A percentile compares a stretch with the other conserved stretches of the same genome.
phyloP scores from a whole-genome alignment of 2,113 vertebrate species.

The Pavo muticus region DNA sequence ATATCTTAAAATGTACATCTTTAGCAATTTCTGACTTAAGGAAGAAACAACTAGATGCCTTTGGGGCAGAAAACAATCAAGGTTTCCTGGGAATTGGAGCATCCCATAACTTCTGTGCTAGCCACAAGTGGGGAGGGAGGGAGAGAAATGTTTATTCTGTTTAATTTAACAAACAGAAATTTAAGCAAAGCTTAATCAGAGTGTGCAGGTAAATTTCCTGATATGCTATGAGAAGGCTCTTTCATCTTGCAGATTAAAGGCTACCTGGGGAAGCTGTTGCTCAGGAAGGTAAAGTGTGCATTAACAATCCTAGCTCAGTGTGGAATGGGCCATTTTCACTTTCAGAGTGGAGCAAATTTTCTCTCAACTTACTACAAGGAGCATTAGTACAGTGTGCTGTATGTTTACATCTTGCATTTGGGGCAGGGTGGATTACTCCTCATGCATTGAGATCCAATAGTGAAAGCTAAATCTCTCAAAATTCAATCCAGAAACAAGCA shows the following conservation, averaged over 20 bases:
- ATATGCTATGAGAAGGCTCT: neutral
- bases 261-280: conserved; percentile 39
- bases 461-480: conserved; percentile 8
- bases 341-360: conserved; percentile 10
- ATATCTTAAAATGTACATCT: conserved; percentile 40
- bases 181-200: conserved; percentile 51
- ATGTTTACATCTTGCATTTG: neutral
- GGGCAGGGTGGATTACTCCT: neutral
- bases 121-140: neutral
- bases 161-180: conserved; percentile 29
- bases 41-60: neutral
- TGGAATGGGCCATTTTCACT: conserved; percentile 17
- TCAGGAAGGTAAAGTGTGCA: neutral
- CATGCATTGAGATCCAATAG: neutral
- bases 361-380: neutral
- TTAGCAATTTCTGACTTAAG: conserved; percentile 9
- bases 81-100: conserved; percentile 33
- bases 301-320: neutral
- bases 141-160: conserved; percentile 32
- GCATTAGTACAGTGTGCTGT: neutral
- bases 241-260: conserved; percentile 67
- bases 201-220: conserved; percentile 29
- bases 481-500: conserved; percentile 29
- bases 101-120: neutral
- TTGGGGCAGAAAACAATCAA: neutral